A percentile compares a stretch with the other conserved stretches of the same genome.
phyloP scores from a whole-genome alignment of 2,888 invertebrate species.

The Drosophila longiperda region DNA sequence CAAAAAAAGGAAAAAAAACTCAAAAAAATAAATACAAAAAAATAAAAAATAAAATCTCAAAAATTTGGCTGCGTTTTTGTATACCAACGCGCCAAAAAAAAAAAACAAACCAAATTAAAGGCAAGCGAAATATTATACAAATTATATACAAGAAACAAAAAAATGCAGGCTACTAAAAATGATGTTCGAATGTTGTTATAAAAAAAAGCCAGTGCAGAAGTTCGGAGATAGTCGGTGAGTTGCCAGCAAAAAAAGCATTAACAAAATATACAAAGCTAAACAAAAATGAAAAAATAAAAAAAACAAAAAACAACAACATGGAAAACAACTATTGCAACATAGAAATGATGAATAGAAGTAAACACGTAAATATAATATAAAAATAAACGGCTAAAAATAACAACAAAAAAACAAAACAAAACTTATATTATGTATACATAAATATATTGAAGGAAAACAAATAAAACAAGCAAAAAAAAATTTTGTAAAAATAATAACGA shows the following conservation, averaged over 20 bases:
- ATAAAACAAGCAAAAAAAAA: conserved; percentile 77
- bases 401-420: conserved; percentile 52
- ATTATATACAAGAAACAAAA: conserved; percentile 51
- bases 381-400: conserved; percentile 55
- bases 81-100: conserved; percentile 68
- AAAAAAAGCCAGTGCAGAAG: conserved; percentile 26
- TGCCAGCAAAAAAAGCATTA: conserved; percentile 53
- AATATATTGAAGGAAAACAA: conserved; percentile 80
- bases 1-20: conserved; percentile 40
- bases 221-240: conserved; percentile 18
- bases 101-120: conserved; percentile 41
- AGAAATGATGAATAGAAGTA: conserved; percentile 71
- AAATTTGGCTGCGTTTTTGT: conserved; percentile 71
- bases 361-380: conserved; percentile 63
- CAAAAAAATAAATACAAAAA: conserved; percentile 31
- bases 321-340: conserved; percentile 69
- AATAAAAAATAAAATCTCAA: conserved; percentile 33
- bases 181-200: conserved; percentile 45
- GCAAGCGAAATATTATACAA: conserved; percentile 72
- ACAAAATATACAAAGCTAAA: conserved; percentile 65
- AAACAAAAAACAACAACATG: conserved; percentile 40
- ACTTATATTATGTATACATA: conserved; percentile 81
- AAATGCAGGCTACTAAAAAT: conserved; percentile 40
- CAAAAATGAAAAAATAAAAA: conserved; percentile 10
- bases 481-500: conserved; percentile 74